Base-by-base conservation (phyloP, 1,140 invertebrate species). In the Calosoma granatense region DNA sequence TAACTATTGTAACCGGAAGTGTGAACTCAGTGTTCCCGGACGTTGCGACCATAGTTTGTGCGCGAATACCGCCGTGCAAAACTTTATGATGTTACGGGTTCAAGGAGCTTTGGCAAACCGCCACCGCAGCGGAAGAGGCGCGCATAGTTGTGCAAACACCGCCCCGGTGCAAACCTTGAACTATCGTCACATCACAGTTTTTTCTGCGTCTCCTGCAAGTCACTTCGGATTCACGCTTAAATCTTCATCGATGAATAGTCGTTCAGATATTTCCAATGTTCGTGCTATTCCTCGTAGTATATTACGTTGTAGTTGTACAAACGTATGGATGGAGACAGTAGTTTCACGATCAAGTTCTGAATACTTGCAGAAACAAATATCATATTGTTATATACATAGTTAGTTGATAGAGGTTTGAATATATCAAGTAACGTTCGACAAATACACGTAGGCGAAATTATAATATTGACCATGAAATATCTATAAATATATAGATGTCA, bases 71-170 rank as follows among this genome's bases (percentile, higher is more conserved):
- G 17, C 9, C 15, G 6, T 9, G 6, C 17, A 17, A 12, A 47
- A 47, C 41, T 47, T 47, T 47, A 47, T 17, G 41, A 47, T 17
- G 41, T 9, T 17, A 47, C 17, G 41, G 41, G 41, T 47, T 47
- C 41, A 47, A 47, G 41, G 41, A 47, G 41, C 41, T 47, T 47
- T 47, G 41, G 41, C 41, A 47, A 17, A 11, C 41, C 41, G 41
- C 41, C 41, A 47, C 41, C 41, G 17, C 41, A 47, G 17, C 41
- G 41, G 41, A 47, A 47, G 41, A 47, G 41, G 41, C 41, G 41
- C 41, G 41, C 41, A 47, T 47, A 47, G 9, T 17, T 11, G 41
- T 17, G 41, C 41, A 47, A 47, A 47, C 17, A 47, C 41, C 15
- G 6, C 6, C 41, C 41, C 41, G 6, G 15, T 17, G 41, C 17